phyloP scores from a whole-genome alignment of 2,113 vertebrate species.

The Cardinalis cardinalis region DNA sequence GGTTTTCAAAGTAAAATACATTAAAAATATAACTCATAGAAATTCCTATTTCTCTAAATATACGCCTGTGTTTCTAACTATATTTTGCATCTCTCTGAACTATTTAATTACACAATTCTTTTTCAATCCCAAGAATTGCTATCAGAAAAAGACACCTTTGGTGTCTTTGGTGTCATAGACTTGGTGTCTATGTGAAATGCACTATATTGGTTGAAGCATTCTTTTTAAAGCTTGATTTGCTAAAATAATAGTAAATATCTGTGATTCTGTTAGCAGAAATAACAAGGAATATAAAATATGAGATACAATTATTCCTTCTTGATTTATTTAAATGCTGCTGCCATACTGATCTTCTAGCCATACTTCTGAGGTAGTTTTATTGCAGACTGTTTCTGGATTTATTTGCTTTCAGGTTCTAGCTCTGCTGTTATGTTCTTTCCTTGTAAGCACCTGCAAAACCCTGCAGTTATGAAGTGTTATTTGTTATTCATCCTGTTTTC shows the following conservation, averaged over 20 bases:
- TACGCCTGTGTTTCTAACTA: not conserved
- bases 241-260: slow-evolving; percentile 12
- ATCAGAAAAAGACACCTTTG: not conserved
- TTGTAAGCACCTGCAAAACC: slow-evolving; percentile 48
- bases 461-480: slow-evolving; percentile 17
- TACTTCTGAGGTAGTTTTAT: slow-evolving; percentile 27
- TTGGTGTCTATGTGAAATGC: not conserved
- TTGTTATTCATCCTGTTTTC: slow-evolving; percentile 64
- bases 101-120: not conserved
- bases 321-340: slow-evolving; percentile 27
- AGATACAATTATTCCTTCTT: not conserved
- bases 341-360: not conserved
- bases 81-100: not conserved
- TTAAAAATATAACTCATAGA: not conserved
- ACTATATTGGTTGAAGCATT: not conserved
- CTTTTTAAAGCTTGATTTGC: slow-evolving; percentile 27
- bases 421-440: slow-evolving; percentile 55
- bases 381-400: slow-evolving; percentile 35
- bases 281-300: not conserved
- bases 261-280: slow-evolving; percentile 15
- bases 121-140: not conserved
- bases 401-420: slow-evolving; percentile 50
- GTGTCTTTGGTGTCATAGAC: too few species aligned
- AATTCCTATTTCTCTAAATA: not conserved
- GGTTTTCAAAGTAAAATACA: slow-evolving; percentile 24